A percentile compares a stretch with the other conserved stretches of the same genome.
phyloP scores from a whole-genome alignment of 2,113 vertebrate species.

The Saccopteryx bilineata region DNA sequence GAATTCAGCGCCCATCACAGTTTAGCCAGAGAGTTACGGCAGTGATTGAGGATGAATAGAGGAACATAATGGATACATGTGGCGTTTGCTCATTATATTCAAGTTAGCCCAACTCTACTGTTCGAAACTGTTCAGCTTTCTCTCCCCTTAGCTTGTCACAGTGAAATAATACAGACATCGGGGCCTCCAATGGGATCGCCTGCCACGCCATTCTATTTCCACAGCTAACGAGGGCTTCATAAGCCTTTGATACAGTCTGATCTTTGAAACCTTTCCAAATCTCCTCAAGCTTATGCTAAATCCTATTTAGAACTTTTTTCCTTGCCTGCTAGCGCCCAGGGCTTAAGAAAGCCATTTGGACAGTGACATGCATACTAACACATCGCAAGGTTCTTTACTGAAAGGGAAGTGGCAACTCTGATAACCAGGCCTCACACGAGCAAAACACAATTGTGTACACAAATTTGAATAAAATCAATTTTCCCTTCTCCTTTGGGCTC shows the following conservation, averaged over 20 bases:
- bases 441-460: constrained; percentile 84
- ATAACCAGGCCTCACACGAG: constrained; percentile 90
- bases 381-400: constrained; percentile 84
- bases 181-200: constrained; percentile 90
- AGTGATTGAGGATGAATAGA: constrained; percentile 90
- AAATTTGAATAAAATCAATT: constrained; percentile 89
- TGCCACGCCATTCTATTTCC: constrained; percentile 94
- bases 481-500: constrained; percentile 72
- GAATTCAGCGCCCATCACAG: constrained; percentile 94
- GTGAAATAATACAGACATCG: constrained; percentile 94
- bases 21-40: constrained; percentile 94
- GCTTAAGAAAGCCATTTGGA: constrained; percentile 89
- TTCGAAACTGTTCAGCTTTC: constrained; percentile 93
- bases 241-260: constrained; percentile 97
- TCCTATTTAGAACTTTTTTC: constrained; percentile 94
- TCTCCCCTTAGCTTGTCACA: constrained; percentile 92
- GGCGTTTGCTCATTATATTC: constrained; percentile 97
- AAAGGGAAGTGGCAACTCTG: constrained; percentile 87
- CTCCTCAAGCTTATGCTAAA: constrained; percentile 95
- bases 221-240: constrained; percentile 97
- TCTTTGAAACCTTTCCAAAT: constrained; percentile 97
- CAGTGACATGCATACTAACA: constrained; percentile 91
- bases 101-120: constrained; percentile 92
- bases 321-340: constrained; percentile 91
- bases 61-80: constrained; percentile 93